Percentiles rank a stretch among this genome's conserved stretches.
Evolutionary conservation across 2,797 vertebrate genomes (phyloP).

Genomic region (Emys orbicularis): DNA sequence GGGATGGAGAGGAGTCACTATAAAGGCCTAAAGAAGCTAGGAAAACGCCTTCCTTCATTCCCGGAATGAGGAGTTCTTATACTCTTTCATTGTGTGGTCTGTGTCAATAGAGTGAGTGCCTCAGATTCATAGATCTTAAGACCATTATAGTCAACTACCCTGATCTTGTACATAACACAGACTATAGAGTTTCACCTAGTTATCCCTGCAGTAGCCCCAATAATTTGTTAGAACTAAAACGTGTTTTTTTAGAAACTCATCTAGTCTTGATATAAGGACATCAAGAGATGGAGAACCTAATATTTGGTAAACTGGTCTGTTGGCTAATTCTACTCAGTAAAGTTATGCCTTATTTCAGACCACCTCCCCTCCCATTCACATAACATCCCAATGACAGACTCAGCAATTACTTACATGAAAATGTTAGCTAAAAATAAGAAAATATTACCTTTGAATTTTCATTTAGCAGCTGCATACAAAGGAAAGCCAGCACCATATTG

Average conservation of each 20-base stretch:
- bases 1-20: background rate
- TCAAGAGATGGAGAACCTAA: background rate
- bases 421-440: background rate
- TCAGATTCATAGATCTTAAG: background rate
- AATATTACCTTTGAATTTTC: background rate
- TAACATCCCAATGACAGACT: background rate
- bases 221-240: background rate
- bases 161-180: background rate
- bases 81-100: accelerated
- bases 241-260: background rate
- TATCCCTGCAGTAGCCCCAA: background rate
- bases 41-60: background rate
- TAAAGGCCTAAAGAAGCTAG: background rate
- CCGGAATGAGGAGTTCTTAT: background rate
- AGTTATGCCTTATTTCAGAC: background rate
- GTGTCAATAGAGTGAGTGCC: background rate
- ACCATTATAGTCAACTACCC: background rate
- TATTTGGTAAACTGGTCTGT: background rate
- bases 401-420: background rate
- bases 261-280: background rate
- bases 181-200: background rate
- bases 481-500: background rate
- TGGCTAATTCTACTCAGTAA: background rate
- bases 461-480: background rate
- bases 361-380: background rate